A percentile compares a stretch with the other conserved stretches of the same genome.
phyloP scores from a whole-genome alignment of 2,797 vertebrate genomes.

The Aphelocoma californica region DNA sequence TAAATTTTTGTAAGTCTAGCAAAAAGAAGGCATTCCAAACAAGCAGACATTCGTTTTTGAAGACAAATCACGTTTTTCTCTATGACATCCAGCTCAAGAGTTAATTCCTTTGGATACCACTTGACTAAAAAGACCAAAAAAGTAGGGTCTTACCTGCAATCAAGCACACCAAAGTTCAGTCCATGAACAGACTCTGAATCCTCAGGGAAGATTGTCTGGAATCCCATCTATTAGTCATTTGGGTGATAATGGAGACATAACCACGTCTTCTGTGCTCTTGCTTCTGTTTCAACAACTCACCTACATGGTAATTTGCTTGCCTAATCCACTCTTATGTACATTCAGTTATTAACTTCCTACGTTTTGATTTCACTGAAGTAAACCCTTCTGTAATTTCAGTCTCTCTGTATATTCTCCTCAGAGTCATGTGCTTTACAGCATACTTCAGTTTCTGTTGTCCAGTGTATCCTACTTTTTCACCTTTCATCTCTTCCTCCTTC shows the following conservation, averaged over 20 bases:
- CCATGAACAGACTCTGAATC: not conserved
- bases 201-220: not conserved
- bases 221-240: not conserved
- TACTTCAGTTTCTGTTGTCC: not conserved
- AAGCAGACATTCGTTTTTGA: not conserved
- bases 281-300: not conserved
- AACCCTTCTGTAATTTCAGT: not conserved
- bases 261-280: not conserved
- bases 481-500: not conserved
- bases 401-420: not conserved
- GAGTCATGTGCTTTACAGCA: not conserved
- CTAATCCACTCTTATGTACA: not conserved
- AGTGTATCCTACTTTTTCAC: not conserved
- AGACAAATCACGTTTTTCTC: not conserved
- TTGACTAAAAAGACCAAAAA: not conserved
- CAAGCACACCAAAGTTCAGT: not conserved
- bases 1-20: not conserved
- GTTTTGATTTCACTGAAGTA: not conserved
- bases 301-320: not conserved
- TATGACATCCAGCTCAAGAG: not conserved
- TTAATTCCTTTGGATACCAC: not conserved
- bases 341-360: not conserved
- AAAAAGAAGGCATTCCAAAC: not conserved
- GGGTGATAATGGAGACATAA: not conserved
- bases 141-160: not conserved